Evolutionary conservation across 2,888 invertebrate genomes (phyloP), one percentile per base, ranked within the genome.

Genomic region (Malacosoma neustria): DNA sequence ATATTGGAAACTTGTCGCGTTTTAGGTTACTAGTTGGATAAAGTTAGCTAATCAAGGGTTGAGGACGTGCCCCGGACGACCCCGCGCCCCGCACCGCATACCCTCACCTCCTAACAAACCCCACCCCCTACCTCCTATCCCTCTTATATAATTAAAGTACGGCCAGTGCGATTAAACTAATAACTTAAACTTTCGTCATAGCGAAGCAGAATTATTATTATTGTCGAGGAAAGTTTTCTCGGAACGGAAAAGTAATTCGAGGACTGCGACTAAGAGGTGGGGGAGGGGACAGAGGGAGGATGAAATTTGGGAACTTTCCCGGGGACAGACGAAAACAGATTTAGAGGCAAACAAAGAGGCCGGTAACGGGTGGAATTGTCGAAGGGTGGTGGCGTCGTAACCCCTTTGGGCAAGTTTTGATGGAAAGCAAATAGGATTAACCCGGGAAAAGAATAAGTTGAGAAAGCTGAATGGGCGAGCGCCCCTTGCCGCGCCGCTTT

Each of bases 341-440:
- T 81, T 72, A 74, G 70, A 68, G 66, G 73, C 69, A 72, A 75
- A 77, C 77, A 80, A 77, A 70, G 74, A 65, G 61, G 59, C 49
- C 50, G 56, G 29, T 41, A 37, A 33, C 37, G 38, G 35, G 29
- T 37, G 38, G 14, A 31, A 32, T 38, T n/a, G 38, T 43, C 39
- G 36, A 49, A 51, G 43, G 45, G 47, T 42, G 45, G 29, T 42
- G 48, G 38, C 48, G 51, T 45, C 46, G 56, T 64, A 67, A 74
- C 72, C 72, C 69, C 74, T 74, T 77, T 64, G 62, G 65, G 51
- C 67, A 79, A 81, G 76, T 81, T 84, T 73, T 79, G 81, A 81
- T 82, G 79, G 76, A 81, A 82, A 72, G 70, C 74, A 80, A 84
- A 84, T 71, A 79, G 73, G 79, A 82, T 84, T 82, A 81, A 70